Base-by-base conservation (phyloP, 1,140 invertebrate species). In the Apis laboriosa region DNA sequence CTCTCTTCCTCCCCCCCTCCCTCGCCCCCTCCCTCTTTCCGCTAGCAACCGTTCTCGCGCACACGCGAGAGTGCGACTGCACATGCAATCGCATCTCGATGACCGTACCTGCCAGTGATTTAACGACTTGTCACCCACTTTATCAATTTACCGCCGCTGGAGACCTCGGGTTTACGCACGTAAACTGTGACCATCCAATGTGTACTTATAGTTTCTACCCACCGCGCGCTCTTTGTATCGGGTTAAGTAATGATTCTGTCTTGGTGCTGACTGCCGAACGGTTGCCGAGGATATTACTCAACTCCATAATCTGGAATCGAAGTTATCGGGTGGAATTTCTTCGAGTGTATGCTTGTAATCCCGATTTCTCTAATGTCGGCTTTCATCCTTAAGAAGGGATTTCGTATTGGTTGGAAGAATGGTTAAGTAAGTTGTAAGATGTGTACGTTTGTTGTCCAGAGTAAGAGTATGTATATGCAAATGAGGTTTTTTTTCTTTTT, bases 81-180 rank as follows among this genome's bases (percentile, higher is more conserved):
- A 70, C 88, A 84, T 89, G 89, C 89, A 84, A 91, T 91, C 87
- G 88, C 86, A 75, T 85, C 88, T 90, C 89, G 85, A 88, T 86
- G 89, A 91, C 86, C 87, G 87, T 86, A 84, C 77, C 78, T 67
- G 77, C 77, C 21, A 83, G 89, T 92, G 91, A 93, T 93, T 93
- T 93, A 93, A 92, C 91, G 90, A 92, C 90, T 93, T 93, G 93
- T 93, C 93, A 92, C 88, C 90, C 84, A 91, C 91, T 92, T 92
- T 92, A 92, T 93, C 92, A 93, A 92, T 93, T 93, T 90, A 86
- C 89, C 90, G 80, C 84, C 87, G 86, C 63, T 85, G 80, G 86
- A 87, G 77, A 83, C 83, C 77, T 63, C 72, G 68, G 73, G 60
- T 80, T 84, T 82, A 88, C 67, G 83, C 80, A 83, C 85, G 80